A percentile compares a stretch with the other conserved stretches of the same genome.
phyloP scores from a whole-genome alignment of 2,797 vertebrate genomes.

The Sebastes flavidus region DNA sequence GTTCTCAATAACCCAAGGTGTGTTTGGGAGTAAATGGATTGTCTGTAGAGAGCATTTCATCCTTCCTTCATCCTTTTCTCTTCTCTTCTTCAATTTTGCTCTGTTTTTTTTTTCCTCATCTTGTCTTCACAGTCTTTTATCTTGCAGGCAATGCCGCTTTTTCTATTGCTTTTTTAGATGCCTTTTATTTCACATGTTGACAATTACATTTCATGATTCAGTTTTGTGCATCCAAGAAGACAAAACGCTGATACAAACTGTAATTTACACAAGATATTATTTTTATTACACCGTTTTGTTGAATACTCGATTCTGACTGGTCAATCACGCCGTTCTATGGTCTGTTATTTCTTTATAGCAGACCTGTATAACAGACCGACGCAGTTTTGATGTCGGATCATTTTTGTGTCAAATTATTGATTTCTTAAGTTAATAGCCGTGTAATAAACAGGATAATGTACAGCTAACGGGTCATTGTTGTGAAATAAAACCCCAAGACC shows the following conservation, averaged over 20 bases:
- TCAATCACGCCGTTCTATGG: rapidly evolving
- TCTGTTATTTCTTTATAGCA: too few relatives aligned
- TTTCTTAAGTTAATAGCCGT: too few relatives aligned
- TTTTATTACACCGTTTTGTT: background rate
- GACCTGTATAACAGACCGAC: too few relatives aligned
- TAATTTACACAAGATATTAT: background rate
- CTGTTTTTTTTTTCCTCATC: background rate
- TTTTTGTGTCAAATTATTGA: too few relatives aligned
- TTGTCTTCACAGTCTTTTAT: constrained; percentile 1
- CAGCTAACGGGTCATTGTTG: too few relatives aligned
- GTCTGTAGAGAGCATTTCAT: constrained; percentile 73
- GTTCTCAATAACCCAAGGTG: constrained; percentile 84
- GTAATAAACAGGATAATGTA: too few relatives aligned
- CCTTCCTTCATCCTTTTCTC: constrained; percentile 21
- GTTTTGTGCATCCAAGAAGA: background rate
- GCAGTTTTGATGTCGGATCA: too few relatives aligned
- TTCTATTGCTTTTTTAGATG: constrained; percentile 15
- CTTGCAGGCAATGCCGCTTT: background rate
- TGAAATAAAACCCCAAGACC: too few relatives aligned
- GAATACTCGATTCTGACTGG: background rate
- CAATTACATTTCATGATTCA: constrained; percentile 13
- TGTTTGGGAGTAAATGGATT: constrained; percentile 83
- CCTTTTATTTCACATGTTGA: constrained; percentile 13
- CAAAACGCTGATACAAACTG: background rate
- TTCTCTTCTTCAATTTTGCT: background rate